These are phyloP conservation scores for Lucifuga dentata DNA, from an alignment of 2,113 vertebrate species.

Conservation along the genomic window DNA sequence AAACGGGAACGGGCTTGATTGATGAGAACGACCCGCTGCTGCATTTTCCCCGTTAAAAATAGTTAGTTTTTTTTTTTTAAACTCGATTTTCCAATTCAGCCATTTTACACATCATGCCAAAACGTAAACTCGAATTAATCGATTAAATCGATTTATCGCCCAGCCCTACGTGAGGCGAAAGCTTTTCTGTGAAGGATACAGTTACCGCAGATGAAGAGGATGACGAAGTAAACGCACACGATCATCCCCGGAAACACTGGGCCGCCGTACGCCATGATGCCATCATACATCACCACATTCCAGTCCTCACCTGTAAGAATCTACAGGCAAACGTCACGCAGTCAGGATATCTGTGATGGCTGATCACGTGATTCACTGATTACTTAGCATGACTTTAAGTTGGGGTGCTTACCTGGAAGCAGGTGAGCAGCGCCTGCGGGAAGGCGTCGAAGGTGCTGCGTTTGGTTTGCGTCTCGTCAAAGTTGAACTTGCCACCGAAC, in stretches of 20 bases:
- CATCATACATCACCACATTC: slow-evolving; percentile 96
- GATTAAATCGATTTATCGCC: no score
- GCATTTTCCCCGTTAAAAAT: no score
- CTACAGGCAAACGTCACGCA: slow-evolving; percentile 78
- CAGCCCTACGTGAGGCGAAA: no score
- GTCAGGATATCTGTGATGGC: fast-evolving
- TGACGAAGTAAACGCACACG: slow-evolving; percentile 94
- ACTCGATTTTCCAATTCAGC: no score
- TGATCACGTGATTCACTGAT: no score
- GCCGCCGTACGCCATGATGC: slow-evolving; percentile 95
- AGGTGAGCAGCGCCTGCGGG: slow-evolving; percentile 92
- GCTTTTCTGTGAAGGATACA: slow-evolving; percentile 88
- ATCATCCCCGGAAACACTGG: slow-evolving; percentile 94
- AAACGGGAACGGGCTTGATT: no score
- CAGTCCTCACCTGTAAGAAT: slow-evolving; percentile 96
- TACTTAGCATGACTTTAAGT: not conserved
- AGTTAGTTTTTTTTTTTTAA: no score
- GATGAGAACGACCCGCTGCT: no score
- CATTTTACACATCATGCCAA: no score
- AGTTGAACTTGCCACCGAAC: slow-evolving; percentile 96
- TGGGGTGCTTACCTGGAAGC: slow-evolving; percentile 92
- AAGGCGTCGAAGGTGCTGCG: slow-evolving; percentile 96
- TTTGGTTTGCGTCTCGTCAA: slow-evolving; percentile 95
- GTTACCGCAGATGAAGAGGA: no score
- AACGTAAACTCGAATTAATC: no score